phyloP scores from a whole-genome alignment of 2,797 vertebrate genomes.

The Danio albolineatus region DNA sequence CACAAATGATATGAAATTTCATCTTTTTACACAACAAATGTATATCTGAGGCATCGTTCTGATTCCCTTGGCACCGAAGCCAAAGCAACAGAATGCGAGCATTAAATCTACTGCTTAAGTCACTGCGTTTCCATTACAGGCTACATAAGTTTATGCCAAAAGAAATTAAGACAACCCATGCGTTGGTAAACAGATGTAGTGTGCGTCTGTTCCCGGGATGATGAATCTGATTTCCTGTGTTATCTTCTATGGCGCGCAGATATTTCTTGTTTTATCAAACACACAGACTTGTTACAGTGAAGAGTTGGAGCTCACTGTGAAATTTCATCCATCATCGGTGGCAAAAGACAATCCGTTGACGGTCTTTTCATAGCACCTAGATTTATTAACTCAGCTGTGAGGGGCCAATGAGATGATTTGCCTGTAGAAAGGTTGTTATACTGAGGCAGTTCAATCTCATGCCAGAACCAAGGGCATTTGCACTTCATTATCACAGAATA shows the following conservation, averaged over 20 bases:
- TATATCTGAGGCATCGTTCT: background rate
- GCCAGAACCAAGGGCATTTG: constrained; percentile 67
- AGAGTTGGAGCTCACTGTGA: background rate
- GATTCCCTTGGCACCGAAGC: background rate
- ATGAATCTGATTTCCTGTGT: background rate
- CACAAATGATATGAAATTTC: background rate
- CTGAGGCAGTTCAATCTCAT: constrained; percentile 56
- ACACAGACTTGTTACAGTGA: constrained; percentile 14
- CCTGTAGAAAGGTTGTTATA: constrained; percentile 44
- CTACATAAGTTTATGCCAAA: background rate
- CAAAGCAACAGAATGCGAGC: constrained; percentile 12
- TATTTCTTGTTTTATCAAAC: constrained; percentile 5
- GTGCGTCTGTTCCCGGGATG: background rate
- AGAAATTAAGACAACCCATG: constrained; percentile 22
- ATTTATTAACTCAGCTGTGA: constrained; percentile 28
- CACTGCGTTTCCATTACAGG: constrained; percentile 1
- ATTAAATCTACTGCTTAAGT: constrained; percentile 8
- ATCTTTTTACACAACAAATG: background rate
- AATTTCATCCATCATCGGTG: constrained; percentile 10
- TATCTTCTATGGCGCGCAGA: background rate
- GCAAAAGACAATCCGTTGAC: background rate
- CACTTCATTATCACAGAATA: constrained; percentile 65
- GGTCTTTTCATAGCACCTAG: constrained; percentile 17
- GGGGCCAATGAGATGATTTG: constrained; percentile 39
- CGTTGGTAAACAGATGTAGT: constrained; percentile 3